Base-by-base conservation (phyloP, 1,140 invertebrate genomes). In the Trachelipus rathkii region DNA sequence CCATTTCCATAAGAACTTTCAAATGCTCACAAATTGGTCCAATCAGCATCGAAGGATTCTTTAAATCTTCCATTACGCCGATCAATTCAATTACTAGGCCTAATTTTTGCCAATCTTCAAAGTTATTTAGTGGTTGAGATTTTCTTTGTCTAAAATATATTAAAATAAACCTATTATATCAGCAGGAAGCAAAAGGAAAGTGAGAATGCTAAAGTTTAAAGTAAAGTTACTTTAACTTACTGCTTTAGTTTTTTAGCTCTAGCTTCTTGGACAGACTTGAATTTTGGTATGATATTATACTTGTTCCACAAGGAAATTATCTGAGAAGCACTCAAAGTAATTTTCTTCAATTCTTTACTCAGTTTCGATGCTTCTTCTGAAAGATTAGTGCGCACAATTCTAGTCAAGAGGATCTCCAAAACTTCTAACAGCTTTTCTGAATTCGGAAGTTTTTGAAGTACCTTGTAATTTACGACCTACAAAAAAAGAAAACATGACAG, bases 11-110 rank as follows among this genome's bases (percentile, higher is more conserved):
- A 13, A 60, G 60, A 10, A 68, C 73, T 11, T 75, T n/a, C 10
- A 75, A n/a, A 66, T 67, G 45, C 23, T 11, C 60, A 44, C 50
- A 75, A 13, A 75, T 60, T 5, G 33, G 24, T 33, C 69, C 73
- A 24, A 75, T 67, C n/a, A 75, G 53, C 43, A 75, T 44, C 73
- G 46, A 75, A 13, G 73, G 73, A 60, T 75, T 19, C 24, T 46
- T 43, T 23, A 75, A 21, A n/a, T 23, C 21, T 19, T 66, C 73
- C 60, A 75, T 67, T 44, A 68, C 73, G 23, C 73, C 66, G 19
- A 75, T 23, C 60, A 75, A 67, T 33, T 75, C 73, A 24, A 75
- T 60, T n/a, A 75, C 10, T 9, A 75, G 73, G 10, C 33, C 24
- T 67, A 75, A 24, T 21, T 45, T 60, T 21, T 67, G 73, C 73